Conservation (phyloP, 2,113 vertebrate genomes). For the Oncorhynchus kisutch region DNA sequence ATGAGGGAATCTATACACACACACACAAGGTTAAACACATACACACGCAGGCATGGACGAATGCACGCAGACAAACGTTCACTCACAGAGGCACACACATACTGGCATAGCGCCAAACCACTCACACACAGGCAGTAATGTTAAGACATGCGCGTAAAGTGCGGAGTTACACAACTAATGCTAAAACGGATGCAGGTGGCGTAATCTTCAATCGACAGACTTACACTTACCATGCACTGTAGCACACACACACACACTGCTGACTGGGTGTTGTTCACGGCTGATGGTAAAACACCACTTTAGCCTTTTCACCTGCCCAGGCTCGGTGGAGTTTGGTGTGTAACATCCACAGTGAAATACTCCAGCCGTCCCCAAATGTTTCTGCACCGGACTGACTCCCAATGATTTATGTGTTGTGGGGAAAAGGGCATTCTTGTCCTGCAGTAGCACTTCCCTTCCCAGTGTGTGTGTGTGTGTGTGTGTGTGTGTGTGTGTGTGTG, state of each 20-base stretch:
- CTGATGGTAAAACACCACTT: conserved; percentile 8
- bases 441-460: conserved; percentile 29
- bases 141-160: not conserved
- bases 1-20: not conserved
- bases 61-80: not conserved
- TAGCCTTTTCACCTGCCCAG: not conserved
- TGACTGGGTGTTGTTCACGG: not conserved
- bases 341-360: not conserved
- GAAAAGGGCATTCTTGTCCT: conserved; percentile 38
- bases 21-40: not conserved
- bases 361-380: conserved; percentile 19
- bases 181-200: not conserved
- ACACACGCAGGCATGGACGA: not conserved
- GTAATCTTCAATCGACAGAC: not conserved
- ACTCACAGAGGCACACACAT: not conserved
- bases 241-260: not conserved
- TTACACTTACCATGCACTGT: not conserved
- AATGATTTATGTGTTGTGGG: conserved; percentile 35
- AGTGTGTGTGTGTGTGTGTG: not conserved
- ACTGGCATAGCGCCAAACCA: not conserved
- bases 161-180: not conserved
- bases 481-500: not conserved
- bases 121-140: no score
- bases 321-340: no score
- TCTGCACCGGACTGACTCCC: conserved; percentile 38